Conservation (phyloP, 64 coral and sea anemone genomes). For the Anthopleura sola region DNA sequence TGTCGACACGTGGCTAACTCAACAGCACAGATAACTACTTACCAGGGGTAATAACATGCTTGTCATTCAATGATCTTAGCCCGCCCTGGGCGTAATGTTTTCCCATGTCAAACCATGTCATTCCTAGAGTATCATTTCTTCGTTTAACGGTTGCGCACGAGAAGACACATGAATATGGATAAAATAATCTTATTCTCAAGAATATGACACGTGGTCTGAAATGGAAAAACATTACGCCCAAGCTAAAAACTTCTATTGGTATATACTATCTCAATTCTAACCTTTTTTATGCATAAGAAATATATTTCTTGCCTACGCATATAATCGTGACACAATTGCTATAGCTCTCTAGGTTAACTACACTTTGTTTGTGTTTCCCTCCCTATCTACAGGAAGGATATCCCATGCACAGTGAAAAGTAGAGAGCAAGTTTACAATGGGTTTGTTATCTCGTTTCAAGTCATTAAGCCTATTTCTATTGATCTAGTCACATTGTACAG, state of each 20-base stretch:
- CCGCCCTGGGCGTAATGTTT: background rate
- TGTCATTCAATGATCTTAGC: background rate
- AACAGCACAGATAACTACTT: slow-evolving; percentile 32
- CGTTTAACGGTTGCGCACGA: background rate
- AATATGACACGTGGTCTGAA: too few relatives aligned
- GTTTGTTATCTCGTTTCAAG: slow-evolving; percentile 11
- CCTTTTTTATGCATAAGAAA: too few relatives aligned
- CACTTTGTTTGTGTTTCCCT: background rate
- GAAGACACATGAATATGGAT: background rate
- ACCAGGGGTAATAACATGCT: slow-evolving; percentile 47
- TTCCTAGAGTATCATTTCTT: background rate
- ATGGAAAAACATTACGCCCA: too few relatives aligned
- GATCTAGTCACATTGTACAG: background rate
- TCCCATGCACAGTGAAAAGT: slow-evolving; percentile 51
- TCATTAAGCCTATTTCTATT: background rate
- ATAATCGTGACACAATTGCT: background rate
- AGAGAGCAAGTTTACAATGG: slow-evolving; percentile 71
- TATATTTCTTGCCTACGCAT: too few relatives aligned
- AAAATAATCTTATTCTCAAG: background rate
- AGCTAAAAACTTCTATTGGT: too few relatives aligned
- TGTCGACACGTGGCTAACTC: slow-evolving; percentile 54
- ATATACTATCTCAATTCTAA: too few relatives aligned
- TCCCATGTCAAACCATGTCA: background rate
- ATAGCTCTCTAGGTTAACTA: background rate
- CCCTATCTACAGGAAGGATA: slow-evolving; percentile 28